Evolutionary conservation across 1,140 invertebrate species (phyloP).

Genomic region (Aphaenogaster ashmeadi): DNA sequence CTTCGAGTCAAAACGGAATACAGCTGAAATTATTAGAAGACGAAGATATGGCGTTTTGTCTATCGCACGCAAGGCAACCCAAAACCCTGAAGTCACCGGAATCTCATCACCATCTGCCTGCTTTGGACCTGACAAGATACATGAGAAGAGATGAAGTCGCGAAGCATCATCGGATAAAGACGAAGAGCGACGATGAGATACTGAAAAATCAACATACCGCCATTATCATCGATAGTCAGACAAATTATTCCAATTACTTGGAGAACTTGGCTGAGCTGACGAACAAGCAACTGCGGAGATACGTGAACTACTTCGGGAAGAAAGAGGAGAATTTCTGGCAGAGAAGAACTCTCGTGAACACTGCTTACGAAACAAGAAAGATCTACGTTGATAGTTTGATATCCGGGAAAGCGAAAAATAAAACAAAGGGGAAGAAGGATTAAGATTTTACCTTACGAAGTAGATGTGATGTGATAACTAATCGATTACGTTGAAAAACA

Average conservation of each 20-base stretch:
- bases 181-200: slow-evolving; percentile 64
- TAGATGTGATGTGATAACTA: not conserved
- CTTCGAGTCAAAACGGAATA: not conserved
- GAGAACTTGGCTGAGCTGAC: slow-evolving; percentile 44
- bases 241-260: slow-evolving; percentile 42
- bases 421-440: slow-evolving; percentile 12
- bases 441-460: not conserved
- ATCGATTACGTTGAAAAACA: not conserved
- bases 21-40: slow-evolving; percentile 3
- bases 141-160: slow-evolving; percentile 50
- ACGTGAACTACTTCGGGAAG: slow-evolving; percentile 8
- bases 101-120: slow-evolving; percentile 33
- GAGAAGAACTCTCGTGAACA: slow-evolving; percentile 27
- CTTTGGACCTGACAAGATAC: slow-evolving; percentile 66
- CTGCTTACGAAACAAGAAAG: slow-evolving; percentile 42
- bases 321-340: slow-evolving; percentile 38
- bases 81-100: slow-evolving; percentile 56
- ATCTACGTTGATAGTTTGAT: slow-evolving; percentile 37
- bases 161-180: slow-evolving; percentile 58
- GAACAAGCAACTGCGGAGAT: not conserved
- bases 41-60: slow-evolving; percentile 11
- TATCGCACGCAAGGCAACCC: not conserved
- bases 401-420: not conserved
- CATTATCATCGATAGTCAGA: slow-evolving; percentile 53
- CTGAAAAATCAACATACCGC: slow-evolving; percentile 34